phyloP scores from a whole-genome alignment of 2,797 vertebrate genomes.

The Eidolon dupreanum region DNA sequence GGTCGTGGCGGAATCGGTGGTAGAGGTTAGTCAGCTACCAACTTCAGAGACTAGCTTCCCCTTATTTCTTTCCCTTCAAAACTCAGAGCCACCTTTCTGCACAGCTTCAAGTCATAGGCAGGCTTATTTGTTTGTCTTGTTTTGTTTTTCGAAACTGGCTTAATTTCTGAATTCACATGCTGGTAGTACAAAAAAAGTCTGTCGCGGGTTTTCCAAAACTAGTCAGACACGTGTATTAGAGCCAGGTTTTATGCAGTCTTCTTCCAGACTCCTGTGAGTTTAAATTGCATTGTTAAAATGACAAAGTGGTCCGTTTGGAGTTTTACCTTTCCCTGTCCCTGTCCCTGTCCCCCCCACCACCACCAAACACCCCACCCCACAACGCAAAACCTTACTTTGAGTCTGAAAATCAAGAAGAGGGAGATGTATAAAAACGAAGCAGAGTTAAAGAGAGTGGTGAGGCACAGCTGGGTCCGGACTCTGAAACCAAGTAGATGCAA shows the following conservation, averaged over 20 bases:
- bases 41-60: constrained; percentile 78
- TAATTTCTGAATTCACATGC: constrained; percentile 62
- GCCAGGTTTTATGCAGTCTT: not conserved
- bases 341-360: not conserved
- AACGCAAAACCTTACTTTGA: not conserved
- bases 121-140: constrained; percentile 78
- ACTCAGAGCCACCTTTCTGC: constrained; percentile 76
- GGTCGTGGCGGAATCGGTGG: constrained; percentile 87
- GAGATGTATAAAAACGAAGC: not conserved
- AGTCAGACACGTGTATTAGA: constrained; percentile 12
- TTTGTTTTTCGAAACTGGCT: constrained; percentile 75
- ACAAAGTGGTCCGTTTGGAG: not conserved
- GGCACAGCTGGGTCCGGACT: not conserved
- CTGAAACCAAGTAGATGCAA: constrained; percentile 24
- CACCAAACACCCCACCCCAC: not conserved
- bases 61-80: constrained; percentile 73
- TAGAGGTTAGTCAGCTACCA: constrained; percentile 90
- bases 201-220: constrained; percentile 8
- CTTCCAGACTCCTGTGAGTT: not conserved
- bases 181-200: constrained; percentile 29
- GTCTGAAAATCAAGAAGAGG: not conserved
- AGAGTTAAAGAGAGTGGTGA: not conserved
- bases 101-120: constrained; percentile 72
- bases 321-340: constrained; percentile 27
- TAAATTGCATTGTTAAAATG: constrained; percentile 38